Evolutionary conservation across 92 coral and sea anemone genomes (phyloP).

Genomic region (Bergia puertoricense): DNA sequence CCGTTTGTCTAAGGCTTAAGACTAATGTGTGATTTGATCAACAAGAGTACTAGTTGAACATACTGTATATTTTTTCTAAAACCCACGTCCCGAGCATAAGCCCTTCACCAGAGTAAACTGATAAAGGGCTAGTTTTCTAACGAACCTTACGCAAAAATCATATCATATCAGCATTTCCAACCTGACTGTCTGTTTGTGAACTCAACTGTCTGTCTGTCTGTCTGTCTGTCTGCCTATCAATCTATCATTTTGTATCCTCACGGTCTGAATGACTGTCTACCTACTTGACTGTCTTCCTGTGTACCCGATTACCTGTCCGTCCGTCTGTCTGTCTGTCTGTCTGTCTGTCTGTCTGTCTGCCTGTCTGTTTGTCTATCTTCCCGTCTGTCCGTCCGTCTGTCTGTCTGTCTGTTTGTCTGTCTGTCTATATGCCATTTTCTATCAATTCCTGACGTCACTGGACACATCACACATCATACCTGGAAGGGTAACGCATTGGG

Average conservation of each 20-base stretch:
- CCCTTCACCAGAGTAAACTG: no score
- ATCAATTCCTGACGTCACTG: background rate
- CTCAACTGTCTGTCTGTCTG: no score
- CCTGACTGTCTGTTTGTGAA: no score
- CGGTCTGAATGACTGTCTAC: no score
- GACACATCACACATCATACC: slow-evolving; percentile 44
- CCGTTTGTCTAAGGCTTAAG: no score
- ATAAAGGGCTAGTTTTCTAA: no score
- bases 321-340: background rate
- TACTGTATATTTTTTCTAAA: no score
- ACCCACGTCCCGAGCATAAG: no score
- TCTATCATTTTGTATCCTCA: background rate
- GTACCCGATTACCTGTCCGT: background rate
- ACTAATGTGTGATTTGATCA: no score
- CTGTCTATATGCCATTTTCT: background rate
- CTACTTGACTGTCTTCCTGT: background rate
- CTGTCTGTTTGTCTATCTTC: background rate
- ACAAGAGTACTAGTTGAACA: no score
- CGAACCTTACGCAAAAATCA: no score
- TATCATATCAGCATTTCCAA: no score
- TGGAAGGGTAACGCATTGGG: slow-evolving; percentile 69
- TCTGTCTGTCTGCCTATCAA: background rate
- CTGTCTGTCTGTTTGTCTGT: background rate
- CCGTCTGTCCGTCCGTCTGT: background rate
- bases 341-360: background rate